Evolutionary conservation across 1,140 invertebrate genomes (phyloP).

Genomic region (Drosophila sturtevanti): DNA sequence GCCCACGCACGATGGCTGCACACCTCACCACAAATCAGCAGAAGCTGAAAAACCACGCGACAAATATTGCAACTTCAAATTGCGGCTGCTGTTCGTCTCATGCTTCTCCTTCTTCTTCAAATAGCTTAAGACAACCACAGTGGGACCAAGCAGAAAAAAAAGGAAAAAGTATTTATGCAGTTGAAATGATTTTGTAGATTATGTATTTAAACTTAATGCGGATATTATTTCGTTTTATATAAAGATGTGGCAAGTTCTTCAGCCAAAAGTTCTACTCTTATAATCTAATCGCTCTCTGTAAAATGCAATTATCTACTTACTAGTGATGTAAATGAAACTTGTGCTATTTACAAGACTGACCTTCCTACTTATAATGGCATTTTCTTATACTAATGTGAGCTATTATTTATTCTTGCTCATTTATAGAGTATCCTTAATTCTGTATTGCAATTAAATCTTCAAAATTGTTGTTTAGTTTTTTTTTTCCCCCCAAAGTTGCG

Average conservation of each 20-base stretch:
- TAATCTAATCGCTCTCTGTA: too few species aligned
- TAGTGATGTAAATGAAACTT: too few species aligned
- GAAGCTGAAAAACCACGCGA: slow-evolving; percentile 40
- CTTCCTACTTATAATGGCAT: too few species aligned
- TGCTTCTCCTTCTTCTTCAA: background rate
- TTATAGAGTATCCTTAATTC: background rate
- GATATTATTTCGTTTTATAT: too few species aligned
- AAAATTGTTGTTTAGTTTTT: slow-evolving; percentile 15
- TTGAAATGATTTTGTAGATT: too few species aligned
- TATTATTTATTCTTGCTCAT: too few species aligned
- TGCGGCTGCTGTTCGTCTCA: slow-evolving; percentile 55
- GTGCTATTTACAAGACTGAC: too few species aligned
- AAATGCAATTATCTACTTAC: too few species aligned
- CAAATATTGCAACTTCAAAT: slow-evolving; percentile 44
- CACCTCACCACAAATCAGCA: slow-evolving; percentile 43
- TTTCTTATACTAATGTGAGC: too few species aligned
- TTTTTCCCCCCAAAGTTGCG: slow-evolving; percentile 42
- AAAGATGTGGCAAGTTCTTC: too few species aligned
- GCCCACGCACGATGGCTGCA: slow-evolving; percentile 61
- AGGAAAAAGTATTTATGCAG: background rate
- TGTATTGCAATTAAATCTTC: background rate
- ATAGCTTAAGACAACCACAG: background rate
- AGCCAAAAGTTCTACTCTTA: too few species aligned
- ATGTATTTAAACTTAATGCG: too few species aligned
- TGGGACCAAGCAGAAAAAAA: background rate